Conservation (phyloP, 2,113 vertebrate species). For the Engraulis encrasicolus region DNA sequence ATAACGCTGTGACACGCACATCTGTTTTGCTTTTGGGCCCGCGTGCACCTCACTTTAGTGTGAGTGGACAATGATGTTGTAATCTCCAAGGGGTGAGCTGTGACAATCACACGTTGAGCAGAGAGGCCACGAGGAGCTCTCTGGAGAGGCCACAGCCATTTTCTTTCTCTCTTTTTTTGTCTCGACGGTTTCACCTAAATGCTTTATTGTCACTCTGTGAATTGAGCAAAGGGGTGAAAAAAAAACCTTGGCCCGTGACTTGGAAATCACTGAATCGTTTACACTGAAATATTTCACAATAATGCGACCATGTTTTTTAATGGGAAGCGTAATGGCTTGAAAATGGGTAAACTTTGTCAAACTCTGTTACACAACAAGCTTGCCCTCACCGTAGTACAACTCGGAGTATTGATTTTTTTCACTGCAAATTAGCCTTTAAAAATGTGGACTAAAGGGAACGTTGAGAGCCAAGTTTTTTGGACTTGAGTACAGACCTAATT, state of each 20-base stretch:
- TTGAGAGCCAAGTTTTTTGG: not conserved
- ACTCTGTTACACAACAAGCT: not conserved
- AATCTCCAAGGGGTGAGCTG: slow-evolving; percentile 28
- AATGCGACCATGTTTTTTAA: not conserved
- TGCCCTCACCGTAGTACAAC: not conserved
- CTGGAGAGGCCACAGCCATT: no score
- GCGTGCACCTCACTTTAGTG: slow-evolving; percentile 42
- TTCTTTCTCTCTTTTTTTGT: no score
- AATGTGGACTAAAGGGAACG: not conserved
- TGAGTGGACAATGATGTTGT: slow-evolving; percentile 27
- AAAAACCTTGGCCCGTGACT: not conserved
- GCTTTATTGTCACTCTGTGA: not conserved
- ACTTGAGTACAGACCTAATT: not conserved
- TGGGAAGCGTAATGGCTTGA: not conserved
- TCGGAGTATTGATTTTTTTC: not conserved
- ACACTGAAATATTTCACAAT: not conserved
- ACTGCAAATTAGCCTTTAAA: slow-evolving; percentile 12
- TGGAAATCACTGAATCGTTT: not conserved
- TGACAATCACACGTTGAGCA: not conserved
- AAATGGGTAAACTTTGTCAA: not conserved
- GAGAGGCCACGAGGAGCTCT: not conserved
- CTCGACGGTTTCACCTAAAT: not conserved
- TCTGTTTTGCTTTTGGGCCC: slow-evolving; percentile 50
- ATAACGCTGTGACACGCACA: slow-evolving; percentile 52
- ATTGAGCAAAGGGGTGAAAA: no score